Evolutionary conservation across 2,797 vertebrate genomes (phyloP).

Genomic region (Somateria mollissima): DNA sequence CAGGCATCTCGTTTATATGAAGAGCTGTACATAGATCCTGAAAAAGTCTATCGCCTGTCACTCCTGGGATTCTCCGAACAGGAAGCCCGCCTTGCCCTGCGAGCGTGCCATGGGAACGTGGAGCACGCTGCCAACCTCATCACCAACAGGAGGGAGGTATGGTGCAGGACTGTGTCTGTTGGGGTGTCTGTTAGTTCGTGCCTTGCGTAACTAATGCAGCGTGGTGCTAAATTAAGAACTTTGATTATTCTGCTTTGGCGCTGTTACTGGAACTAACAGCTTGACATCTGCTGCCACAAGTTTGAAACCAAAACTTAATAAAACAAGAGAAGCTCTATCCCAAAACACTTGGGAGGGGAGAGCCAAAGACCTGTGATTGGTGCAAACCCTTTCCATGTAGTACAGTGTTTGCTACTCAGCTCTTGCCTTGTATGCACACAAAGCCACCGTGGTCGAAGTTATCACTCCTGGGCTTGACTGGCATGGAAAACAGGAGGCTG

Average conservation of each 20-base stretch:
- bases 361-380: neutral
- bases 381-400: no score
- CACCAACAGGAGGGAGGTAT: constrained; percentile 86
- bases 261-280: neutral
- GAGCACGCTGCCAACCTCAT: constrained; percentile 86
- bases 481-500: neutral
- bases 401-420: neutral
- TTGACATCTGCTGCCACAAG: neutral
- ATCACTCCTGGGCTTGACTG: neutral
- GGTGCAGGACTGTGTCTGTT: neutral
- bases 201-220: neutral
- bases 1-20: constrained; percentile 86
- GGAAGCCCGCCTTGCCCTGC: constrained; percentile 90
- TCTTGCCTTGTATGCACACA: rapidly evolving
- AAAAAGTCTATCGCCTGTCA: constrained; percentile 84
- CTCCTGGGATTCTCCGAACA: constrained; percentile 88
- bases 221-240: neutral
- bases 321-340: neutral
- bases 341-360: neutral
- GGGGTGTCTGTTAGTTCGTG: rapidly evolving
- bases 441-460: neutral
- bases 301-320: neutral
- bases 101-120: constrained; percentile 89
- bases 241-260: neutral
- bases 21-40: constrained; percentile 84